Conservation (phyloP, 2,113 vertebrate genomes). For the Phylloscopus trochilus region DNA sequence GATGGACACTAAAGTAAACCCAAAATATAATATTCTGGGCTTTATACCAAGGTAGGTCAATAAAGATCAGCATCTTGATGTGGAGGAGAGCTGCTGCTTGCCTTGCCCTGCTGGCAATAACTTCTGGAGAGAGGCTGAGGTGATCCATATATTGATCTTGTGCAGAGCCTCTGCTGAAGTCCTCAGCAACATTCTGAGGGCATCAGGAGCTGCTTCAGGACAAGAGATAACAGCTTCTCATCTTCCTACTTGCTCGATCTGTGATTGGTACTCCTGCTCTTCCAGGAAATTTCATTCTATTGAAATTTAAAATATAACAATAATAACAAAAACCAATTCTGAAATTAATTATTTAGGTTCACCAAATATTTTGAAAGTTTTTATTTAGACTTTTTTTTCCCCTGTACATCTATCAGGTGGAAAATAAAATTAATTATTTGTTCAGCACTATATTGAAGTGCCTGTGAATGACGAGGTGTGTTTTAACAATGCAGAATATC, state of each 20-base stretch:
- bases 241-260: neutral
- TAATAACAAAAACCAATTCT: neutral
- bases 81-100: neutral
- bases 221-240: neutral
- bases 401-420: rapidly evolving
- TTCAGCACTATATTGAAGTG: neutral
- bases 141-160: neutral
- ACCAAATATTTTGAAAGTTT: slow-evolving; percentile 41
- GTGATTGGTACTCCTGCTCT: neutral
- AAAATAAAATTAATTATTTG: slow-evolving; percentile 38
- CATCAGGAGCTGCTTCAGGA: neutral
- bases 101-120: neutral
- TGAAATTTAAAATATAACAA: neutral
- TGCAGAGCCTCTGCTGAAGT: neutral
- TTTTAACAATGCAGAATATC: neutral
- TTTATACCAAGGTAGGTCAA: neutral
- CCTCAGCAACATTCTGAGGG: neutral
- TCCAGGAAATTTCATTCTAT: neutral
- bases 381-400: neutral
- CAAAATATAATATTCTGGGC: neutral
- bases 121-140: neutral
- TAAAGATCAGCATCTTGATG: neutral
- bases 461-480: neutral
- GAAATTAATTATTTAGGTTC: slow-evolving; percentile 44
- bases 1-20: neutral